phyloP scores from a whole-genome alignment of 2,797 vertebrate species.

The Scleropages formosus region DNA sequence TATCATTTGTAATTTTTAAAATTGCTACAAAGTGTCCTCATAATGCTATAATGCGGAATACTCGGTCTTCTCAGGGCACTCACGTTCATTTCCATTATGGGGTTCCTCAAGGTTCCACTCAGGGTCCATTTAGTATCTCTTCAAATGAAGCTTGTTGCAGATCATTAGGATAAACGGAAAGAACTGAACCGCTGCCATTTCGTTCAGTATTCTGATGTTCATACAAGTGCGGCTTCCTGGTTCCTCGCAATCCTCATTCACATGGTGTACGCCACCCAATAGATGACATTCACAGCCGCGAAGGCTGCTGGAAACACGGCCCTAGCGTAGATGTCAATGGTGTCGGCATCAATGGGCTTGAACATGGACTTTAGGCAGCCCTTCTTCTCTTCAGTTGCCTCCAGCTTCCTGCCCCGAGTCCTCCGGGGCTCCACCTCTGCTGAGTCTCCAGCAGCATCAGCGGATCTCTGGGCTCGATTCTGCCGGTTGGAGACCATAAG shows the following conservation, averaged over 20 bases:
- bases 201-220: not conserved
- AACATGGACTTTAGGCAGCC: constrained; percentile 81
- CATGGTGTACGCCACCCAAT: constrained; percentile 97
- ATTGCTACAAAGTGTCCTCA: not conserved
- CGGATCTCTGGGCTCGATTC: constrained; percentile 61
- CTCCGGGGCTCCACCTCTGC: constrained; percentile 72
- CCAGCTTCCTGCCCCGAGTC: constrained; percentile 54
- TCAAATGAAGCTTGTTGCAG: not conserved
- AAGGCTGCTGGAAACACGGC: constrained; percentile 95
- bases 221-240: constrained; percentile 15
- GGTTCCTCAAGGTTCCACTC: not conserved
- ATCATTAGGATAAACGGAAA: not conserved
- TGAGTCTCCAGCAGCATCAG: constrained; percentile 67
- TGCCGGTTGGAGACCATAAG: constrained; percentile 80
- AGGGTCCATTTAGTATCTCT: not conserved
- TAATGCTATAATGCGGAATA: too few relatives aligned
- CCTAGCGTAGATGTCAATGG: constrained; percentile 92
- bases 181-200: not conserved
- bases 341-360: constrained; percentile 93
- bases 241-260: constrained; percentile 54
- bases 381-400: constrained; percentile 66
- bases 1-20: not conserved
- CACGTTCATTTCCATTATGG: not conserved
- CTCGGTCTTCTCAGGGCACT: too few relatives aligned
- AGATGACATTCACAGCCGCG: constrained; percentile 92